These are phyloP conservation scores for Cydia strobilella DNA, from an alignment of 1,140 invertebrate species.

Conservation along the genomic window DNA sequence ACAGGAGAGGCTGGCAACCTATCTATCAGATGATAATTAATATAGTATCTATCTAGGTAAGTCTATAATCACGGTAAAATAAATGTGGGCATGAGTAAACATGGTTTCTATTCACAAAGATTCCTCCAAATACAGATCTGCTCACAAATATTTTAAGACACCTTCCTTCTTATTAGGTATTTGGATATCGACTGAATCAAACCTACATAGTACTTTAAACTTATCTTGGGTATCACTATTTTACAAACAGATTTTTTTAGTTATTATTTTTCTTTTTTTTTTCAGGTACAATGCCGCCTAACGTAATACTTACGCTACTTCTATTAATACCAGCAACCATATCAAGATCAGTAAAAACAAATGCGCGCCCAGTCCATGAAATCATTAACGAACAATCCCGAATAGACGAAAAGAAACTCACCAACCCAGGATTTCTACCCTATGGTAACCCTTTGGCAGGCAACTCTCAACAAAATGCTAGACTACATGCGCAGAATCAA, in stretches of 20 bases:
- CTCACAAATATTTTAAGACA: too few species aligned
- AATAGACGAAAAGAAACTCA: constrained; percentile 56
- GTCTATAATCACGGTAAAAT: too few species aligned
- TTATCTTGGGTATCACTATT: background rate
- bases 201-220: too few species aligned
- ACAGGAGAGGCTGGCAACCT: too few species aligned
- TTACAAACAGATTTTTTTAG: background rate
- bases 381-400: constrained; percentile 69
- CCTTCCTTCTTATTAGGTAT: too few species aligned
- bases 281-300: constrained; percentile 59
- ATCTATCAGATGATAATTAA: too few species aligned
- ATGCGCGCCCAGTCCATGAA: constrained; percentile 64
- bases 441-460: constrained; percentile 71
- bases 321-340: constrained; percentile 48
- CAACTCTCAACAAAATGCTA: constrained; percentile 63
- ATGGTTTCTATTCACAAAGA: too few species aligned
- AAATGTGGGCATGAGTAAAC: too few species aligned
- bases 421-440: constrained; percentile 47
- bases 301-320: constrained; percentile 42
- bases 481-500: constrained; percentile 66
- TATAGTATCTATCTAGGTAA: too few species aligned
- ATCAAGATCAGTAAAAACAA: constrained; percentile 51
- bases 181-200: too few species aligned
- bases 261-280: constrained; percentile 38
- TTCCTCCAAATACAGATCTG: too few species aligned